Evolutionary conservation across 2,113 vertebrate genomes (phyloP).

Genomic region (Lethenteron camtschaticum): DNA sequence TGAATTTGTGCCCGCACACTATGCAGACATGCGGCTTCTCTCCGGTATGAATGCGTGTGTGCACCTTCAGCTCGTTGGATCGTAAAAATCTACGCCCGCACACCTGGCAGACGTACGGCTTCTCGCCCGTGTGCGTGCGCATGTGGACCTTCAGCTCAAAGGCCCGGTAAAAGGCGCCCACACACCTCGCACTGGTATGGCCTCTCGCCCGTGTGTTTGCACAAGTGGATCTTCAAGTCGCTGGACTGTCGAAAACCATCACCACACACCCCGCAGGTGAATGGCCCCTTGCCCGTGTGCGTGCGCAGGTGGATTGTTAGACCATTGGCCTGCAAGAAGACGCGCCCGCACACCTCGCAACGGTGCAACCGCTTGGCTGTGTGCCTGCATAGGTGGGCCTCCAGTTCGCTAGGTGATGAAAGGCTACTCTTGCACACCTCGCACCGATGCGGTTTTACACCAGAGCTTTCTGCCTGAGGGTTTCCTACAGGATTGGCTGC

Average conservation of each 20-base stretch:
- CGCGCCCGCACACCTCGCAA: neutral
- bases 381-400: neutral
- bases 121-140: neutral
- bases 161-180: neutral
- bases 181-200: neutral
- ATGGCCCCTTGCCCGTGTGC: neutral
- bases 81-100: neutral
- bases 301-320: neutral
- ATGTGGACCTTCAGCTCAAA: neutral
- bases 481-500: too few species aligned
- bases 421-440: too few species aligned
- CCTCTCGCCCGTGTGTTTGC: slow-evolving; percentile 1
- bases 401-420: too few species aligned
- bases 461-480: too few species aligned
- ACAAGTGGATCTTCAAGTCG: neutral
- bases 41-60: slow-evolving; percentile 2
- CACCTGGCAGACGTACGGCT: neutral
- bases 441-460: too few species aligned
- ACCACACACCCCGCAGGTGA: neutral
- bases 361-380: neutral
- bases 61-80: neutral
- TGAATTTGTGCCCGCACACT: neutral
- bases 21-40: slow-evolving; percentile 1
- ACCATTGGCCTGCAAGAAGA: neutral
- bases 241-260: slow-evolving; percentile 30